These are phyloP conservation scores for Oryctes rhinoceros DNA, from an alignment of 1,140 invertebrate species.

Conservation along the genomic window DNA sequence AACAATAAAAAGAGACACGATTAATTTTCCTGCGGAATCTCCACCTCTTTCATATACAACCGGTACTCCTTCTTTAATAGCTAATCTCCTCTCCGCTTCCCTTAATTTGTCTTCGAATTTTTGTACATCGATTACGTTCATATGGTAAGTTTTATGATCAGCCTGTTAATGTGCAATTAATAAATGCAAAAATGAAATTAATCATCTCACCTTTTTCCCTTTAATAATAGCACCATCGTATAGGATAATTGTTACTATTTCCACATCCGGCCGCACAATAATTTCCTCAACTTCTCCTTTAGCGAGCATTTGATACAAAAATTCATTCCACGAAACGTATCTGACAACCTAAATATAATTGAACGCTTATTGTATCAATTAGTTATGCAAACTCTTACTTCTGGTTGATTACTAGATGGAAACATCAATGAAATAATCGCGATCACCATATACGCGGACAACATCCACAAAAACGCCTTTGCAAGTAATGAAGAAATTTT, in stretches of 20 bases:
- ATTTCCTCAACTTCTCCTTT: conserved; percentile 93
- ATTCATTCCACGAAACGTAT: conserved; percentile 95
- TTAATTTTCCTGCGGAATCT: conserved; percentile 75
- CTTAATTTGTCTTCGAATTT: conserved; percentile 90
- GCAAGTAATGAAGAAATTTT: conserved; percentile 74
- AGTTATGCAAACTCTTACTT: conserved; percentile 63
- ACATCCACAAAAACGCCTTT: conserved; percentile 79
- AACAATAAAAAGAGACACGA: conserved; percentile 74
- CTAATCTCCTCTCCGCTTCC: conserved; percentile 79
- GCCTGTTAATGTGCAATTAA: conserved; percentile 58
- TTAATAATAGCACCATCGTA: conserved; percentile 88
- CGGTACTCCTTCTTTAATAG: conserved; percentile 82
- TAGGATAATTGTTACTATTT: conserved; percentile 84
- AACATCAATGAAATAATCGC: conserved; percentile 75
- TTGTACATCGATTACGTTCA: conserved; percentile 83
- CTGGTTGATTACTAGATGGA: conserved; percentile 76
- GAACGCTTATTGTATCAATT: background rate
- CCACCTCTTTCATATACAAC: conserved; percentile 83
- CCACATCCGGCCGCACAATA: conserved; percentile 82
- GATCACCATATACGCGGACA: conserved; percentile 77
- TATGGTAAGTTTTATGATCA: conserved; percentile 75
- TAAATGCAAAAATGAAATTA: background rate
- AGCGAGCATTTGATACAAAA: conserved; percentile 89
- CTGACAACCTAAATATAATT: conserved; percentile 62
- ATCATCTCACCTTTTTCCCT: conserved; percentile 71